Evolutionary conservation across 2,113 vertebrate species (phyloP).

Genomic region (Hydropotes inermis): DNA sequence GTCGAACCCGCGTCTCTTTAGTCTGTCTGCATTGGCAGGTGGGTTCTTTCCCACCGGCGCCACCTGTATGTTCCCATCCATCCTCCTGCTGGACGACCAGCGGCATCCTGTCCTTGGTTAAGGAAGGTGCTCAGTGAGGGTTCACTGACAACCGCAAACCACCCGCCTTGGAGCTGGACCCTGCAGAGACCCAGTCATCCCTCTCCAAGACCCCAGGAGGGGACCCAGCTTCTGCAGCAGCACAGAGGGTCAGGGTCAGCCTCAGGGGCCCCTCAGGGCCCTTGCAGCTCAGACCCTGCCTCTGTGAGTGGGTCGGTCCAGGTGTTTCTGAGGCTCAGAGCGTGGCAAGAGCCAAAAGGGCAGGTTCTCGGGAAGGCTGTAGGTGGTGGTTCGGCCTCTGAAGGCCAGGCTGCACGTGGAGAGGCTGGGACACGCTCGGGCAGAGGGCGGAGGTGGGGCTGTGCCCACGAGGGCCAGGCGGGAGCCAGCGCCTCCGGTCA

Average conservation of each 20-base stretch:
- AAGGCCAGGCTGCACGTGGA: neutral
- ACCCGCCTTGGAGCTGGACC: neutral
- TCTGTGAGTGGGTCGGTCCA: no score
- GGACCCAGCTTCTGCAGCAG: neutral
- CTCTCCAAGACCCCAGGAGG: neutral
- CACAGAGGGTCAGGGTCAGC: neutral
- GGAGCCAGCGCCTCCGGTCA: neutral
- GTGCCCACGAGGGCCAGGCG: rapidly evolving
- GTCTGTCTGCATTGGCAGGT: neutral
- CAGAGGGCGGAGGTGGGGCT: neutral
- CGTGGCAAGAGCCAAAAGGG: neutral
- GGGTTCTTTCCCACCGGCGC: neutral
- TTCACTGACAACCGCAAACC: neutral
- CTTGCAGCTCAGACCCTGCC: neutral
- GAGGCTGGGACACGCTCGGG: neutral
- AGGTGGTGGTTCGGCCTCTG: neutral
- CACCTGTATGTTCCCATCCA: neutral
- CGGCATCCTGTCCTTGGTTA: neutral
- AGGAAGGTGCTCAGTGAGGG: rapidly evolving
- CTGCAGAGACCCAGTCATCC: neutral
- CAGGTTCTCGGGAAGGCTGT: neutral
- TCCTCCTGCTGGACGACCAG: neutral
- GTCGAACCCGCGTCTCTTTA: neutral
- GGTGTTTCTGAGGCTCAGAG: neutral
- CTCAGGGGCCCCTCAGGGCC: neutral